Evolutionary conservation across 1,140 invertebrate species (phyloP), one percentile per base, ranked within the genome.

Genomic region (Zaprionus ornatus): DNA sequence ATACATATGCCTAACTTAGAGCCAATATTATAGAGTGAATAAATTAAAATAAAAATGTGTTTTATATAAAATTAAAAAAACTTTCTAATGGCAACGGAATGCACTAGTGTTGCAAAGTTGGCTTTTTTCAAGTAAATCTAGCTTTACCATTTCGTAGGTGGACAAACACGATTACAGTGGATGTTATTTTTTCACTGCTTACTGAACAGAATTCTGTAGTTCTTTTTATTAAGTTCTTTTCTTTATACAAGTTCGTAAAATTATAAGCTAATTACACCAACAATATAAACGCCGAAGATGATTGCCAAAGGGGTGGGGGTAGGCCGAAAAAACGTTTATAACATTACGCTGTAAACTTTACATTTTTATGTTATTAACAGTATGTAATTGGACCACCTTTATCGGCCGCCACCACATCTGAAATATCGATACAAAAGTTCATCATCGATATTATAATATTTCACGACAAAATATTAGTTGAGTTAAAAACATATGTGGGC

Each of bases 1-100:
- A 74, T 87, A 87, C 32, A 82, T 85, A 83, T 13, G 35, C 35
- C 75, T 87, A 87, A 77, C 73, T 50, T 87, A 87, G 79, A 69
- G 68, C 55, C 68, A 86, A 70, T 55, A 74, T 59, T 84, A 87
- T 70, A 84, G 66, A 83, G 63, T 45, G 71, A 74, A 65, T 67
- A 60, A 72, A 76, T 72, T 48, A 72, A 27, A 50, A 65, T 25
- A 37, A 37, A 56, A 4, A 61, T 45, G 29, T 32, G 32, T 4
- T 48, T 69, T 50, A 6, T n/a, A 56, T 32, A n/a, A 27, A 32
- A 56, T 10, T 35, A 4, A 17, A 29, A 32, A 0, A 32, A 9
- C 29, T 9, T 1, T 19, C 23, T 32, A 19, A 29, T 19, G 15
- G 9, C 4, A 56, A 56, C n/a, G 45, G 19, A 21, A 32, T 0